phyloP scores from a whole-genome alignment of 2,888 invertebrate species.

The Drosophila quasianomalipes region DNA sequence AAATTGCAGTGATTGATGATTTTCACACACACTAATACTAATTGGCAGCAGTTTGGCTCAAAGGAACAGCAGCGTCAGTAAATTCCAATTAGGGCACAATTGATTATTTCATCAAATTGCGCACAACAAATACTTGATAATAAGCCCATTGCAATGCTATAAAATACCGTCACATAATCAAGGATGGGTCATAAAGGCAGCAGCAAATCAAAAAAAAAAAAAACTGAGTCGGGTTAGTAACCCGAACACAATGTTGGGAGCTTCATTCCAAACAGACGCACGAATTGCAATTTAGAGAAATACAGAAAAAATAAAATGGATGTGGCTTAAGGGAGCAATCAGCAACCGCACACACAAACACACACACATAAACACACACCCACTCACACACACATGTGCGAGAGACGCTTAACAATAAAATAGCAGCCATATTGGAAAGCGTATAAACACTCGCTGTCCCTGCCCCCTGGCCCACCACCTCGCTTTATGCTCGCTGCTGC shows the following conservation, averaged over 20 bases:
- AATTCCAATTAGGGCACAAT: conserved; percentile 50
- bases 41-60: conserved; percentile 22
- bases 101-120: conserved; percentile 39
- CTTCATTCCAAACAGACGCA: conserved; percentile 25
- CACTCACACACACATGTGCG: conserved; percentile 21
- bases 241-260: neutral
- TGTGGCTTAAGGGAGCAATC: conserved; percentile 79
- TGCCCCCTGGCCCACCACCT: neutral
- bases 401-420: conserved; percentile 54
- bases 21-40: conserved; percentile 19
- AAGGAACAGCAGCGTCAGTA: conserved; percentile 20
- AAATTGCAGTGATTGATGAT: conserved; percentile 43
- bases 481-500: neutral
- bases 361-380: neutral
- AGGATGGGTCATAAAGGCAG: conserved; percentile 49
- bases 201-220: conserved; percentile 37
- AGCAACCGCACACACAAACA: conserved; percentile 29
- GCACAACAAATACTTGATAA: conserved; percentile 51
- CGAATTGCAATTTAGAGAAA: conserved; percentile 72
- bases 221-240: neutral
- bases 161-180: conserved; percentile 66
- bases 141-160: conserved; percentile 65
- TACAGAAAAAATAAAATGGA: conserved; percentile 59
- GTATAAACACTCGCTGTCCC: conserved; percentile 32
- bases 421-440: conserved; percentile 59